Base-by-base conservation (phyloP, 2,113 vertebrate species). In the Recurvirostra avosetta region DNA sequence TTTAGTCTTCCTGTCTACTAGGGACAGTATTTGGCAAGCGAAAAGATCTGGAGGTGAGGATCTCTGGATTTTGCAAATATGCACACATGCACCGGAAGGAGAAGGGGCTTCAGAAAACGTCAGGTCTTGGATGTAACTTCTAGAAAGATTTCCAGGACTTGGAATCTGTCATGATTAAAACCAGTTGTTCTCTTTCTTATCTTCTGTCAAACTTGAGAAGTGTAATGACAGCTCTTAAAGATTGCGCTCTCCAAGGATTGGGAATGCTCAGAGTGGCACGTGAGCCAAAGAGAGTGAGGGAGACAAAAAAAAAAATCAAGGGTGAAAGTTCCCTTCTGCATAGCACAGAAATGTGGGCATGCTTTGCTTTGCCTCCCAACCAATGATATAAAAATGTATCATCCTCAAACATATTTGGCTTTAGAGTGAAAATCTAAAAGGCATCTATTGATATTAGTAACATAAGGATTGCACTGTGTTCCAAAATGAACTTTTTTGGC, bases 141-240 rank as follows among this genome's bases (percentile, higher is more conserved):
- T 95, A 92, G 94, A 95, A 96, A 94, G 95, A 70, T 79, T 96
- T 97, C 77, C 87, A 94, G 86, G 70, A 89, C 91, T 94, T 95
- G 94, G 94, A 97, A 92, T 94, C 86, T 76, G 86, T 91, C 74
- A 14, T 97, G 96, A 97, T 96, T 95, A 92, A 95, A 97, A 95
- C 66, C 95, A 97, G 95, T 97, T 94, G 92, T 87, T 92, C 63
- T 12, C 66, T 92, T 91, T 77, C 94, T 96, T 97, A 97, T 97
- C 95, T 94, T 95, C 92, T 94, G 94, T 97, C 95, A 96, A 76
- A 94, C 85, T 87, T 94, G 94, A 97, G 89, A 92, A 95, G 91
- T 96, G 91, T 95, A 97, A 94, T 79, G 95, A 97, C 96, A 97
- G 95, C 92, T 96, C 91, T 91, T 97, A 82, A 95, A 95, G 94